Base-by-base conservation (phyloP, 2,888 invertebrate genomes). In the Idaea aversata region DNA sequence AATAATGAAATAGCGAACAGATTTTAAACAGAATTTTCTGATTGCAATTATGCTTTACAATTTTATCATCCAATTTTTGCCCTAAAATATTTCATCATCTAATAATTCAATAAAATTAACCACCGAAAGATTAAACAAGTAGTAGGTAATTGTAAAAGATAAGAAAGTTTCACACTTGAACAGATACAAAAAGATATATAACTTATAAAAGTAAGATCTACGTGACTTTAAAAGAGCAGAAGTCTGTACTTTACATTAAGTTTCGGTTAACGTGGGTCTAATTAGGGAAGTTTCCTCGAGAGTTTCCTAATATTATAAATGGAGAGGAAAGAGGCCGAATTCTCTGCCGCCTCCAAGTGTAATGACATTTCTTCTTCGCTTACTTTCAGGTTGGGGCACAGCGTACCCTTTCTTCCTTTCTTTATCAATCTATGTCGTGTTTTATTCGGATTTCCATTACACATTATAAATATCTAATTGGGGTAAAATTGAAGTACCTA, bases 241-340 rank as follows among this genome's bases (percentile, higher is more conserved):
- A 84, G 82, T 85, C 79, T 83, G 78, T 86, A 84, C 82, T 87
- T 87, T 81, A 84, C 83, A 83, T 84, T 83, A 85, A 87, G 83
- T 87, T 88, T 86, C 70, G 81, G 85, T 84, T 87, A 87, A 84
- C 82, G 84, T 77, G 79, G 79, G 78, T 80, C 81, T 88, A 87
- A 87, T 88, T 87, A 87, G 80, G 80, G 81, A 88, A 88, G 84
- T 87, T 88, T 78, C 71, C 70, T 69, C 70, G 71, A 68, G 77
- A 85, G 82, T 86, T 87, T 74, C 82, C 78, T 87, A 83, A 87
- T 87, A 86, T 85, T 87, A 85, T 85, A 84, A 88, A 86, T 86
- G 85, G 79, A 82, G 80, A 82, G 84, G 82, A 84, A 87, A 85
- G 82, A 82, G 78, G 79, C 74, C 73, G 80, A 83, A 82, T 85